phyloP scores from a whole-genome alignment of 2,888 invertebrate genomes.

The Anticlea derivata region DNA sequence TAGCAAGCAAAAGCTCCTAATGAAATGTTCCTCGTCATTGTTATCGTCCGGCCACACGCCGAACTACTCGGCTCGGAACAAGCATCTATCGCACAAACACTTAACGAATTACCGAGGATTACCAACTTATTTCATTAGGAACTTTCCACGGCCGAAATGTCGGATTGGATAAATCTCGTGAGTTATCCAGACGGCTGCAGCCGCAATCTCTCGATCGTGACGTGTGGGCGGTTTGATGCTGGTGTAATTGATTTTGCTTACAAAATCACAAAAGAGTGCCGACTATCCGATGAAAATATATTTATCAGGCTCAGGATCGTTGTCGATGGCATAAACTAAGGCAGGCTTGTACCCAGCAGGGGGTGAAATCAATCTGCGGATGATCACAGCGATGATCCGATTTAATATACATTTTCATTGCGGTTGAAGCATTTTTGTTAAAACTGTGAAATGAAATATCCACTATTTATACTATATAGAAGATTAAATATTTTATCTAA shows the following conservation, averaged over 20 bases:
- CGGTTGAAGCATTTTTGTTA: no score
- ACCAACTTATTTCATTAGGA: slow-evolving; percentile 77
- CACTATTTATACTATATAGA: no score
- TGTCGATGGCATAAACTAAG: no score
- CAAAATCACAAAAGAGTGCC: background rate
- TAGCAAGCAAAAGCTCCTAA: slow-evolving; percentile 26
- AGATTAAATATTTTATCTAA: no score
- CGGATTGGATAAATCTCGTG: slow-evolving; percentile 69
- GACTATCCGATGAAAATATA: background rate
- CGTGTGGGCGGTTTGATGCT: slow-evolving; percentile 32
- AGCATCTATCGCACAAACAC: slow-evolving; percentile 66
- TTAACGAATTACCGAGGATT: slow-evolving; percentile 73
- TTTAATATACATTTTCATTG: no score
- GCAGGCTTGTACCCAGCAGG: no score
- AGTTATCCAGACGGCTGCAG: slow-evolving; percentile 66
- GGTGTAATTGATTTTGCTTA: slow-evolving; percentile 19
- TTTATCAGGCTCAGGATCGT: no score
- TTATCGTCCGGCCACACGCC: slow-evolving; percentile 36
- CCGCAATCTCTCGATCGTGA: slow-evolving; percentile 46
- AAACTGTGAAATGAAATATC: no score
- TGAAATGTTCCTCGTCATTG: slow-evolving; percentile 36
- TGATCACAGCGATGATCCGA: no score
- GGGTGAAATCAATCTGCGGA: no score
- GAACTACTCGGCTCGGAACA: slow-evolving; percentile 51
- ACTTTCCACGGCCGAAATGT: slow-evolving; percentile 66